phyloP scores from a whole-genome alignment of 2,797 vertebrate genomes.

The Hippopotamyrus pictus region DNA sequence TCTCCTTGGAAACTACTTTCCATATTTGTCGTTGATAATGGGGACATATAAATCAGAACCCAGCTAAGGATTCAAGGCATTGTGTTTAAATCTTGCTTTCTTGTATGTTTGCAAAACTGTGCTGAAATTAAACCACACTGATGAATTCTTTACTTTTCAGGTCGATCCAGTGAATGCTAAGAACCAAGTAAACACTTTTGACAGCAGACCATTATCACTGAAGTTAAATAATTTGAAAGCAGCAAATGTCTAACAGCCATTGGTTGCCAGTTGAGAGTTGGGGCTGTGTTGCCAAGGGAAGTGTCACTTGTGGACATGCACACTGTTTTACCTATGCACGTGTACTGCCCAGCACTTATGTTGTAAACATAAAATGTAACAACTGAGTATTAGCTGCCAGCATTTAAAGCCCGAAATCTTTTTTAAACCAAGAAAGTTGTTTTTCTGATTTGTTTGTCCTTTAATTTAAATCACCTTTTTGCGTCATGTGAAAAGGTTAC shows the following conservation, averaged over 20 bases:
- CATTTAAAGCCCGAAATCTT: background rate
- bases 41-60: background rate
- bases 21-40: background rate
- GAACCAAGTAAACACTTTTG: background rate
- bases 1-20: background rate
- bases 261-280: background rate
- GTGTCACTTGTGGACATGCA: background rate
- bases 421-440: background rate
- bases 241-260: background rate
- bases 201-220: background rate
- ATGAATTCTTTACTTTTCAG: conserved; percentile 23
- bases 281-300: background rate
- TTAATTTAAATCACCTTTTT: background rate
- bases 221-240: background rate
- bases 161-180: conserved; percentile 43
- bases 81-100: background rate
- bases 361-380: background rate
- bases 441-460: background rate
- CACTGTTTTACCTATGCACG: background rate
- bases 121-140: background rate
- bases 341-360: background rate
- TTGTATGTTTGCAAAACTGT: background rate
- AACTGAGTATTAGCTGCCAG: conserved; percentile 5
- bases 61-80: background rate
- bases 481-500: background rate